Evolutionary conservation across 2,888 invertebrate genomes (phyloP), one percentile per base, ranked within the genome.

Genomic region (Chromoteleia sp.): DNA sequence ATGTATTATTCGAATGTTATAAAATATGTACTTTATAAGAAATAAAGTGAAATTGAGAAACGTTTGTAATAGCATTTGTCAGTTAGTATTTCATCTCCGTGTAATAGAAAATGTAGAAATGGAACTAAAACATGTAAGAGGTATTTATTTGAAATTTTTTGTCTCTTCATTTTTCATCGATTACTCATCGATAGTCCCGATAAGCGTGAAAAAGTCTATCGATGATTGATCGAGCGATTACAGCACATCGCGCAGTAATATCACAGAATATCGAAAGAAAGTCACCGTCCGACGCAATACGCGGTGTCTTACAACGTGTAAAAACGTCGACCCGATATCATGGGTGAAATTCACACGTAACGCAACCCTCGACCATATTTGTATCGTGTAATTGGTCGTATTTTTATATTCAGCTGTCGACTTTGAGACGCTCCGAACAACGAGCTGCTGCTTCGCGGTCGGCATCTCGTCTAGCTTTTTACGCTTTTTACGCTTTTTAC

Each of bases 341-440:
- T n/a, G 50, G 45, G 63, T 54, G 74, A 77, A 73, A 52, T 77
- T 74, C 74, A 48, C 68, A 48, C 65, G 56, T 45, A 30, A 48
- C 25, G n/a, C 74, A 65, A 71, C 77, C 56, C 74, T 75, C 68
- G 71, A 71, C 90, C 90, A 90, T 90, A 90, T 90, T 90, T 89
- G 90, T 87, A 88, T 77, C 83, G 54, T 83, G 86, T 91, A 91
- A 91, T 90, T 90, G 90, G 89, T 87, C 85, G 88, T 88, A 89
- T 86, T 88, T 89, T 88, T 83, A 85, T 81, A 85, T 85, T 85
- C 85, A 81, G 75, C 68, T 67, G 82, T 79, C 83, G 83, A 36
- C 74, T 77, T 73, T 36, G 74, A 48, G 59, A 29, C 54, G 17
- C 36, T 45, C 36, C 14, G 45, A 25, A 48, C 45, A 58, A 25